Evolutionary conservation across 37 sponge, comb jelly and placozoan species (phyloP), one percentile per base, ranked within the genome.

Genomic region (Axinella damicornis): DNA sequence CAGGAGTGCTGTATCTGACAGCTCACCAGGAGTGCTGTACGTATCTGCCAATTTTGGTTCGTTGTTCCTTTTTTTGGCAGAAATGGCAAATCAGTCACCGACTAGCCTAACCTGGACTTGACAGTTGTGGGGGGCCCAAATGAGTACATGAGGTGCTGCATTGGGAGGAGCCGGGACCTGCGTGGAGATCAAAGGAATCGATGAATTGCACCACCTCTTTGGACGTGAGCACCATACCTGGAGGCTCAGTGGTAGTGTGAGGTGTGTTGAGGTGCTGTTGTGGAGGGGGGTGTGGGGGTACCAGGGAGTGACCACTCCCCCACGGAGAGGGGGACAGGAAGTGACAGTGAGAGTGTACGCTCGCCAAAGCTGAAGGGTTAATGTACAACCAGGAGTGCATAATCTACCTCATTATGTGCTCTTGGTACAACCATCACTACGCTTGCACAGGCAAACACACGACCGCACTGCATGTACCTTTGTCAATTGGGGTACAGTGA

Each of bases 301-400:
- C 85, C 85, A 77, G 20, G 85, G 85, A 9, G 65, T 65, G 33
- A 77, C 69, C 60, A 85, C 59, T 22, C 70, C 69, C 55, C 41
- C 85, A 57, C 30, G 19, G n/a, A 85, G 70, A 28, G 60, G 61
- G 1, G 55, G 60, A 57, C 85, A 85, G 16, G 70, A 61, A n/a
- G 52, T 40, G n/a, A 81, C 27, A 5, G 30, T 53, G n/a, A 53
- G 73, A 1, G 57, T 25, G 73, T 73, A 60, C 2, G 32, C 39
- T 21, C 57, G 59, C 83, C 83, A 83, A 0, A 83, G 32, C 65
- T 83, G 39, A 22, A 61, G 62, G 62, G 25, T 14, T 27, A 61
- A 11, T 25, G 62, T 14, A 61, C 57, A 19, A 19, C 15, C 18
- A 19, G 57, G 18, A 56, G 17, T 56, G 18, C 18, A 56, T 18